Conservation (phyloP, 2,113 vertebrate genomes). For the Hiodon alosoides region DNA sequence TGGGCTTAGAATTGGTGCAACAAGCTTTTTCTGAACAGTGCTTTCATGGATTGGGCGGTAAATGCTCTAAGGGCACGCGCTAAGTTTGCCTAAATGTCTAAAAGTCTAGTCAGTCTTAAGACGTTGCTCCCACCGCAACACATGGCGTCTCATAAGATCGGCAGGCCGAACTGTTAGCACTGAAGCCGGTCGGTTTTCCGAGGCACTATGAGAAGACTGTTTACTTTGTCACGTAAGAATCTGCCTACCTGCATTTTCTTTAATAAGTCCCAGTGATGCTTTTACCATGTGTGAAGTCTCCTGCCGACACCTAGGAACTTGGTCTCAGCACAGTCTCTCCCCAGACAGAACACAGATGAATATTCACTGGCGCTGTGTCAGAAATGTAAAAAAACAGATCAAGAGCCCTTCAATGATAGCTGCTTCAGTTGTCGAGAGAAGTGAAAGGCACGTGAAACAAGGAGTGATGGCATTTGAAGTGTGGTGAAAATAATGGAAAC, state of each 20-base stretch:
- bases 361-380: background rate
- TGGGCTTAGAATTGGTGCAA: constrained; percentile 40
- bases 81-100: background rate
- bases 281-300: too few relatives aligned
- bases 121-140: too few relatives aligned
- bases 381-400: constrained; percentile 10
- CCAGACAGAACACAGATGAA: background rate
- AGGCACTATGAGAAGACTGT: background rate
- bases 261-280: too few relatives aligned
- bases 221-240: background rate
- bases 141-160: too few relatives aligned
- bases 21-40: constrained; percentile 39
- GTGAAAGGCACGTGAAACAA: background rate
- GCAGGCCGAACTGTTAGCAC: too few relatives aligned
- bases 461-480: too few relatives aligned
- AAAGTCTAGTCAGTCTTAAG: too few relatives aligned
- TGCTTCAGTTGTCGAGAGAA: background rate
- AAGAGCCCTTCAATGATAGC: background rate
- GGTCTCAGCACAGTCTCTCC: background rate
- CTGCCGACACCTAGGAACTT: background rate
- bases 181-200: too few relatives aligned
- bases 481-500: too few relatives aligned
- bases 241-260: background rate
- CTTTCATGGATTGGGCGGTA: constrained; percentile 29
- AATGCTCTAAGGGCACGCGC: background rate